Percentiles rank a stretch among this genome's conserved stretches.
Conservation (phyloP, 1,140 invertebrate species). For the Ceratina japonica region DNA sequence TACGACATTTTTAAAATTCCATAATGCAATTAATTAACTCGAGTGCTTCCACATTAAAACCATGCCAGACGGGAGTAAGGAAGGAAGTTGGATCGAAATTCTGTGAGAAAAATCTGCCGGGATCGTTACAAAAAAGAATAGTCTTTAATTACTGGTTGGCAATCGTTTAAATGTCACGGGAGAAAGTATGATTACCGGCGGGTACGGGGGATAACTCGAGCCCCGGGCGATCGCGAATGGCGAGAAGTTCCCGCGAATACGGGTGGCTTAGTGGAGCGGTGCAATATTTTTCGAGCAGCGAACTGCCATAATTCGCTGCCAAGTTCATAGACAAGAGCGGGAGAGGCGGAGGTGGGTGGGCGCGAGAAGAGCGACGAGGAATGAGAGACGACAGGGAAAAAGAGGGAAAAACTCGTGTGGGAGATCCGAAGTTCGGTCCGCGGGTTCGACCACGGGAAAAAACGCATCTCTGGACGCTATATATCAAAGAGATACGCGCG, state of each 20-base stretch:
- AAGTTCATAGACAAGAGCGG: slow-evolving; percentile 44
- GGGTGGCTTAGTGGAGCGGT: background rate
- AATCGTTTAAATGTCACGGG: background rate
- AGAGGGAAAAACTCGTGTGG: slow-evolving; percentile 47
- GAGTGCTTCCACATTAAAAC: no score
- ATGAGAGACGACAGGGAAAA: slow-evolving; percentile 53
- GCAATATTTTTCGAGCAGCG: slow-evolving; percentile 30
- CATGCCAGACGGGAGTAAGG: no score
- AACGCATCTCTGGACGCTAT: slow-evolving; percentile 56
- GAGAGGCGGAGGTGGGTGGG: slow-evolving; percentile 27
- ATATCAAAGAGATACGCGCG: slow-evolving; percentile 68
- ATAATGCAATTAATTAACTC: no score
- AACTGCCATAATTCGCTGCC: slow-evolving; percentile 43
- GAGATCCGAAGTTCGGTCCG: slow-evolving; percentile 47
- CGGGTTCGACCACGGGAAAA: slow-evolving; percentile 21
- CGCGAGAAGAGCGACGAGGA: slow-evolving; percentile 18
- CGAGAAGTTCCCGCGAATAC: background rate
- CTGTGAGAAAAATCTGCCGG: background rate
- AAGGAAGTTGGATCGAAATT: background rate
- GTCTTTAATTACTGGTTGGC: background rate
- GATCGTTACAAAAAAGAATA: background rate
- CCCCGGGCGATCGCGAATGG: background rate
- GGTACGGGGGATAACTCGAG: background rate
- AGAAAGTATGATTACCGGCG: background rate
- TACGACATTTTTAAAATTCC: no score